phyloP scores from a whole-genome alignment of 2,888 invertebrate species.

The Megalurothrips usitatus region DNA sequence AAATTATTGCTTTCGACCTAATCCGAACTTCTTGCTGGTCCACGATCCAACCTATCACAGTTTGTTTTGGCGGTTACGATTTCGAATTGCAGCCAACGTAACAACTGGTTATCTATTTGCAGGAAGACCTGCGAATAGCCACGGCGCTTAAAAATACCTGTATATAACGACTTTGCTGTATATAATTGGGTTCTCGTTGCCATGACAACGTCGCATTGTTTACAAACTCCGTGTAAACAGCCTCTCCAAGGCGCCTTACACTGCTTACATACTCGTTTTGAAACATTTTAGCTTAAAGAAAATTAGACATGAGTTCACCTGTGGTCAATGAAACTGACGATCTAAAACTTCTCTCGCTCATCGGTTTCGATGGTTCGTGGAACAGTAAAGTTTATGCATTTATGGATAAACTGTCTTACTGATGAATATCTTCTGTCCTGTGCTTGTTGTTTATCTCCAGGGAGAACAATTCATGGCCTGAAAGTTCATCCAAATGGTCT shows the following conservation, averaged over 20 bases:
- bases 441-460: constrained; percentile 40
- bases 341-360: constrained; percentile 64
- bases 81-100: too few relatives aligned
- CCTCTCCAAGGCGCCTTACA: background rate
- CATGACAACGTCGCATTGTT: background rate
- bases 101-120: too few relatives aligned
- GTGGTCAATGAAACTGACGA: constrained; percentile 52
- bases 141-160: too few relatives aligned
- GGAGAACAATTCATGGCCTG: constrained; percentile 53
- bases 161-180: too few relatives aligned
- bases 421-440: constrained; percentile 29
- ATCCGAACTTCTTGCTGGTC: too few relatives aligned
- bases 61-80: too few relatives aligned
- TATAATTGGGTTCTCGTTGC: background rate
- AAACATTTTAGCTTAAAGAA: background rate
- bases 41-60: too few relatives aligned
- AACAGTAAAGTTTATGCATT: constrained; percentile 32
- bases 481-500: constrained; percentile 67
- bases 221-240: background rate
- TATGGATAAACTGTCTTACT: constrained; percentile 24
- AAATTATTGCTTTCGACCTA: too few relatives aligned
- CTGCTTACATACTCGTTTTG: background rate
- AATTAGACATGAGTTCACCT: background rate
- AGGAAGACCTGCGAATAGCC: too few relatives aligned
- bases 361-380: constrained; percentile 72